phyloP scores from a whole-genome alignment of 2,888 invertebrate genomes.

The Muschampia plurimacula region DNA sequence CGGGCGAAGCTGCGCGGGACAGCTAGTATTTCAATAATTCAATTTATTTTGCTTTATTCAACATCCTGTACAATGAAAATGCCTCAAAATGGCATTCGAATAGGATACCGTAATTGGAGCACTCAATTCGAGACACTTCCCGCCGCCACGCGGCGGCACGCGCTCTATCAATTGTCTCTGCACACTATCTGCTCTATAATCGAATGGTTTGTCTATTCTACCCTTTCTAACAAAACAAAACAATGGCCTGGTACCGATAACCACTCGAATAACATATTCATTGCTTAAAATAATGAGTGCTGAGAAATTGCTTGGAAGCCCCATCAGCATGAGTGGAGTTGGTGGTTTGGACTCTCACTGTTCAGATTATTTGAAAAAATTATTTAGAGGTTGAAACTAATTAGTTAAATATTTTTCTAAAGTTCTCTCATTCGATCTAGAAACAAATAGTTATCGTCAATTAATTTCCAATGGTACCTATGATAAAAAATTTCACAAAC shows the following conservation, averaged over 20 bases:
- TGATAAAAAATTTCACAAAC: too few relatives aligned
- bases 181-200: slow-evolving; percentile 61
- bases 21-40: background rate
- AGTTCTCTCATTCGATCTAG: too few relatives aligned
- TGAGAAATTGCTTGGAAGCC: background rate
- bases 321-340: background rate
- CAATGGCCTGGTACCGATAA: slow-evolving; percentile 49
- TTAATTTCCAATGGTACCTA: too few relatives aligned
- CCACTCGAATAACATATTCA: slow-evolving; percentile 43
- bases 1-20: too few relatives aligned
- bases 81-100: slow-evolving; percentile 51
- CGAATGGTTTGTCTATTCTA: slow-evolving; percentile 68
- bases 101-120: slow-evolving; percentile 82
- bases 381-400: too few relatives aligned
- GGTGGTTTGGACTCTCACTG: background rate
- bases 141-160: slow-evolving; percentile 64
- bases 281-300: slow-evolving; percentile 29
- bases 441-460: too few relatives aligned
- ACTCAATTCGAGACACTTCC: slow-evolving; percentile 82
- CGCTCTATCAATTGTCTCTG: slow-evolving; percentile 72
- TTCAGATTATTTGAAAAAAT: too few relatives aligned
- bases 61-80: slow-evolving; percentile 10
- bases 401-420: too few relatives aligned
- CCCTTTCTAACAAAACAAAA: slow-evolving; percentile 60
- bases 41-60: background rate